phyloP scores from a whole-genome alignment of 2,888 invertebrate species.

The Latrodectus elegans region DNA sequence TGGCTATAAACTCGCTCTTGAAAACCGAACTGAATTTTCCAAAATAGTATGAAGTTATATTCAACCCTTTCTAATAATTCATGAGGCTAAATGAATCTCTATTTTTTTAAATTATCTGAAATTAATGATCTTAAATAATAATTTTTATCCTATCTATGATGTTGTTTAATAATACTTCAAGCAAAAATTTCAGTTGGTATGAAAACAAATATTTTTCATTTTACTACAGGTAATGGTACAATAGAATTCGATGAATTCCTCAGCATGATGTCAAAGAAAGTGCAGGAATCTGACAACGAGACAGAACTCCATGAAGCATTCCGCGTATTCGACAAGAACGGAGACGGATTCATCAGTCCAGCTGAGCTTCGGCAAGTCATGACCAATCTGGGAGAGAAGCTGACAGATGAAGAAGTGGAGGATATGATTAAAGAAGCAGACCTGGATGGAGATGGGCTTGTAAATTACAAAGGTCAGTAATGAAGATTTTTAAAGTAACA shows the following conservation, averaged over 20 bases:
- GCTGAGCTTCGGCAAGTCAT: constrained; percentile 90
- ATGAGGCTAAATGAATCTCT: not conserved
- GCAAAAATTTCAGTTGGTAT: too few relatives aligned
- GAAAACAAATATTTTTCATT: too few relatives aligned
- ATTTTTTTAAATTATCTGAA: not conserved
- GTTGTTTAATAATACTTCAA: too few relatives aligned
- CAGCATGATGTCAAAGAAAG: constrained; percentile 94
- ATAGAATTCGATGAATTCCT: constrained; percentile 94
- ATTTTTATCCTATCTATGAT: too few relatives aligned
- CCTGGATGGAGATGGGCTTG: constrained; percentile 89
- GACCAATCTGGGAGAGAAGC: constrained; percentile 83
- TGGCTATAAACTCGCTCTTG: too few relatives aligned
- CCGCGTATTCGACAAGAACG: constrained; percentile 93
- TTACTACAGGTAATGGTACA: constrained; percentile 83
- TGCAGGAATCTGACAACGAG: constrained; percentile 86
- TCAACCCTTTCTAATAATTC: not conserved
- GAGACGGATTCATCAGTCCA: constrained; percentile 90
- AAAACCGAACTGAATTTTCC: too few relatives aligned
- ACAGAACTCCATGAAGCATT: constrained; percentile 92
- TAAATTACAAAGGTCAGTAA: constrained; percentile 86
- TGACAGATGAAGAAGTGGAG: constrained; percentile 90
- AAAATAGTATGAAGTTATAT: too few relatives aligned
- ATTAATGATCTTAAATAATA: too few relatives aligned
- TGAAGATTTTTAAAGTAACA: not conserved
- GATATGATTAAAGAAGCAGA: constrained; percentile 94